Conservation (phyloP, 2,113 vertebrate species). For the Nansenia antarctica region DNA sequence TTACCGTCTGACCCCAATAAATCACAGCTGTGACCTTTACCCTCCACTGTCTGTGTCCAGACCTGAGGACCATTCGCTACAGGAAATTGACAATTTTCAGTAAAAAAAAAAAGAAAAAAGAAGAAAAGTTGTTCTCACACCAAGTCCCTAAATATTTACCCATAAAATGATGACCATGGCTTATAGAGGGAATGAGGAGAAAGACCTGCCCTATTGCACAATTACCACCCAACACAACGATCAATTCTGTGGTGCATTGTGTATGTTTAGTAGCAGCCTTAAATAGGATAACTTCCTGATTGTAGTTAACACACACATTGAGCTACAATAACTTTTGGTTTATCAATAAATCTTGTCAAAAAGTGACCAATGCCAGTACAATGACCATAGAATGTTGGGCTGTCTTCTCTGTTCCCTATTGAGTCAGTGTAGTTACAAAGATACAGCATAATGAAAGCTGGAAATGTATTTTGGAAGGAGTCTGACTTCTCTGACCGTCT, state of each 20-base stretch:
- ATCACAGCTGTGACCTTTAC: slow-evolving; percentile 43
- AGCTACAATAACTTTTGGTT: not conserved
- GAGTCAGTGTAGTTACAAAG: not conserved
- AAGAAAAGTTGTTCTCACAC: not conserved
- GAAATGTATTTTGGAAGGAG: not conserved
- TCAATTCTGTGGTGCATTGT: not conserved
- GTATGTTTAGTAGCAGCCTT: not conserved
- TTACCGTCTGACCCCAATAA: slow-evolving; percentile 23
- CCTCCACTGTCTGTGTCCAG: slow-evolving; percentile 13
- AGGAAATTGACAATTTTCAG: not conserved
- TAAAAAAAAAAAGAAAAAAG: not conserved
- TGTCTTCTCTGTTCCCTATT: not conserved
- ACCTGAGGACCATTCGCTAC: not conserved
- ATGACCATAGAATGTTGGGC: not conserved
- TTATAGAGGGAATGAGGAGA: too few relatives aligned
- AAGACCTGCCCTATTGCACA: too few relatives aligned
- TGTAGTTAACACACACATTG: not conserved
- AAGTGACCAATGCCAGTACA: not conserved
- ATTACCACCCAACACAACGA: not conserved
- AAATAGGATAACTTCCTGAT: not conserved
- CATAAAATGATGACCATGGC: not conserved
- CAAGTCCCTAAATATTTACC: not conserved
- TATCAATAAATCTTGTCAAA: not conserved
- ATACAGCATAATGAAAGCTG: not conserved
- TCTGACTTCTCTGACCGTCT: not conserved